Conservation (phyloP, 2,888 invertebrate species). For the Apamea anceps region DNA sequence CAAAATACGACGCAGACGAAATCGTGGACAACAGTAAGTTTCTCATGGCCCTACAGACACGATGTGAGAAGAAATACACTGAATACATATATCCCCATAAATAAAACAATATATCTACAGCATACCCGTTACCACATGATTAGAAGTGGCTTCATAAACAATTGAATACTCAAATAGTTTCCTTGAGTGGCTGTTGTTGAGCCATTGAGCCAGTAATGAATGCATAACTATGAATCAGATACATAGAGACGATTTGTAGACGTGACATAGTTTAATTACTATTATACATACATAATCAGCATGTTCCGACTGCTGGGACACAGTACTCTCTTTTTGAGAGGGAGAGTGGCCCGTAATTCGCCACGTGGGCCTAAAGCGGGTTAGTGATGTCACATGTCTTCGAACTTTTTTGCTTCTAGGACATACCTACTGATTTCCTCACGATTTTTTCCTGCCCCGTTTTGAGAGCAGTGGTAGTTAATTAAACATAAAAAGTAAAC, state of each 20-base stretch:
- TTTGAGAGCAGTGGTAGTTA: not conserved
- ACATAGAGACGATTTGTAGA: conserved; percentile 12
- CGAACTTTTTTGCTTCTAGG: not conserved
- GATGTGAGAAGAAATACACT: conserved; percentile 3
- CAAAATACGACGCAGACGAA: not conserved
- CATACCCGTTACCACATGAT: conserved; percentile 14
- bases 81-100: conserved; percentile 4
- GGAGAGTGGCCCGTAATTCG: not conserved
- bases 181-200: conserved; percentile 31
- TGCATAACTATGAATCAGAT: conserved; percentile 37
- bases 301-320: not conserved
- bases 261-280: conserved; percentile 20
- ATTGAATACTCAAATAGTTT: conserved; percentile 38
- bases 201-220: conserved; percentile 20
- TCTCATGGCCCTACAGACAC: not conserved
- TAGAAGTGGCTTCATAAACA: conserved; percentile 41
- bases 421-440: not conserved
- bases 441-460: not conserved
- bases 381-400: not conserved
- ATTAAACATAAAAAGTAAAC: not conserved
- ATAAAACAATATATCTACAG: conserved; percentile 14
- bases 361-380: not conserved
- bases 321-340: not conserved
- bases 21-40: not conserved
- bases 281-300: not conserved